Evolutionary conservation across 2,113 vertebrate species (phyloP), one percentile per base, ranked within the genome.

Genomic region (Lamprotornis superbus): DNA sequence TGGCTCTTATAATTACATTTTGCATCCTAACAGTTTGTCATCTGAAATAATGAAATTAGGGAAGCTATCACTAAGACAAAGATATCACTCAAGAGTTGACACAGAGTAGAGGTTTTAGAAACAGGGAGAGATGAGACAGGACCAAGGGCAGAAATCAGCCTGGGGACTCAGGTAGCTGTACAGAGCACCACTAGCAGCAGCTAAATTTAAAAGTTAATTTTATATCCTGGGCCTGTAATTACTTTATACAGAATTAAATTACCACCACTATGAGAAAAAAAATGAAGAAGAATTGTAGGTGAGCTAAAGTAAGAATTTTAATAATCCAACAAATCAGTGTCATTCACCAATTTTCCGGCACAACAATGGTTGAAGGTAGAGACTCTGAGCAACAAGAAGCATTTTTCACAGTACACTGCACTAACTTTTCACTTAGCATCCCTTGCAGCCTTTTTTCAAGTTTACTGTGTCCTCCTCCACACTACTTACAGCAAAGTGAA

Each of bases 181-280:
- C 2, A 1, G 68, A 87, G 50, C 31, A 85, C 30, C 71, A 60
- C 50, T 59, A 95, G 46, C 37, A 94, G 83, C 40, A 75, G 50
- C 81, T 83, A 64, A 83, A 92, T 78, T 93, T 90, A 87, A 83
- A 67, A 22, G 75, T 63, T 68, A 86, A 88, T 96, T 89, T 89
- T 64, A 92, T 37, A 89, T 68, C 46, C 56, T 56, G 44, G 13
- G 7, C 40, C 73, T 89, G 76, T 96, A 96, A 97, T 96, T 96
- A 96, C 65, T 67, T 89, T 60, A 84, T n/a, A 49, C 18, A 52
- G 33, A 83, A 92, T 77, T 93, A 91, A 94, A 94, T 83, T 83
- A 90, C 39, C 39, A 70, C 40, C 59, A 77, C 10, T 19, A 44
- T 1, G 2, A 90, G 13, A 21, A 68, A 69, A 90, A 28, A 73